Evolutionary conservation across 2,888 invertebrate species (phyloP).

Genomic region (Hipparchia sbordonii): DNA sequence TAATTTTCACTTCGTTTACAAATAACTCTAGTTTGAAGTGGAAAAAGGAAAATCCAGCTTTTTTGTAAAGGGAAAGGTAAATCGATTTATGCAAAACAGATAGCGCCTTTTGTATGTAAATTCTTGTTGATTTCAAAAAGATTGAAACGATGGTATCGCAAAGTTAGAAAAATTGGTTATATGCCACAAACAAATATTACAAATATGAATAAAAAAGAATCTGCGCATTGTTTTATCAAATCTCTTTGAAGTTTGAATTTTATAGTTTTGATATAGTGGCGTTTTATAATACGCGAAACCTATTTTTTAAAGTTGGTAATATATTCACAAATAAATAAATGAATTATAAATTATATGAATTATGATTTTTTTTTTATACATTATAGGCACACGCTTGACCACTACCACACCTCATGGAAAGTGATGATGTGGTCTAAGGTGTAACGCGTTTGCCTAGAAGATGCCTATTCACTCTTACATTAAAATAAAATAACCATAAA

Average conservation of each 20-base stretch:
- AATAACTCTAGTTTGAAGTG: conserved; percentile 79
- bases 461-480: no score
- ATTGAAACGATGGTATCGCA: conserved; percentile 21
- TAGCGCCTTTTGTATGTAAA: conserved; percentile 81
- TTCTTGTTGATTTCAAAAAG: conserved; percentile 69
- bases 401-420: no score
- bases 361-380: no score
- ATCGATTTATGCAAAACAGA: conserved; percentile 82
- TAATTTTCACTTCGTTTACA: conserved; percentile 80
- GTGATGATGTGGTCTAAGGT: no score
- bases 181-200: conserved; percentile 7
- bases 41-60: conserved; percentile 68
- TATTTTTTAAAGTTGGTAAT: no score
- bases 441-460: no score
- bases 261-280: neutral
- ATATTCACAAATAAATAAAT: no score
- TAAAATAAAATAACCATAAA: no score
- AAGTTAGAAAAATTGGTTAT: conserved; percentile 18
- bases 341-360: no score
- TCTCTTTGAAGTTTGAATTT: neutral
- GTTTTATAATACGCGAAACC: no score
- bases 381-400: no score
- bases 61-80: conserved; percentile 78
- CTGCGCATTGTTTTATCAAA: neutral
- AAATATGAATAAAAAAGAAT: conserved; percentile 10